These are phyloP conservation scores for Scaptomyza cyrtandrae DNA, from an alignment of 2,888 invertebrate species.

Conservation along the genomic window DNA sequence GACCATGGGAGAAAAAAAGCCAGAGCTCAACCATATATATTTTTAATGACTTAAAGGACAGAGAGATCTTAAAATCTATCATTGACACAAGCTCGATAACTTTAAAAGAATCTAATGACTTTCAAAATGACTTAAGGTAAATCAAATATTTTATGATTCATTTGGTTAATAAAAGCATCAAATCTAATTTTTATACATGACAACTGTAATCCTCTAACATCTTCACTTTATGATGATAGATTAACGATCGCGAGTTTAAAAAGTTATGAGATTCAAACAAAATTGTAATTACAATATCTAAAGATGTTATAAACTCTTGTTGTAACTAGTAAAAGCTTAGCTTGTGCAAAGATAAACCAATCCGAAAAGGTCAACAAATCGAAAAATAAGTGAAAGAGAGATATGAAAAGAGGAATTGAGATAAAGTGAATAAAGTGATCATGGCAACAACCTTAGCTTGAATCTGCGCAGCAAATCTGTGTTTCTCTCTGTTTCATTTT, in stretches of 20 bases:
- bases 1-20: conserved; percentile 7
- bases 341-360: conserved; percentile 1
- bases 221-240: not conserved
- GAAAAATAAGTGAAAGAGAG: not conserved
- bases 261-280: not conserved
- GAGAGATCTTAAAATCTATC: too few species aligned
- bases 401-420: not conserved
- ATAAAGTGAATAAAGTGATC: conserved; percentile 35
- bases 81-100: too few species aligned
- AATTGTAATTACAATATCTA: not conserved
- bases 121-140: too few species aligned
- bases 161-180: too few species aligned
- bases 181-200: not conserved
- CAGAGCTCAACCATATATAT: too few species aligned
- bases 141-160: too few species aligned
- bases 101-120: too few species aligned
- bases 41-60: too few species aligned
- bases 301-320: not conserved
- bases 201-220: not conserved
- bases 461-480: conserved; percentile 35
- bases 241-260: not conserved
- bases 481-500: conserved; percentile 1
- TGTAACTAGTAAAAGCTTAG: not conserved
- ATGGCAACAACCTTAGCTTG: conserved; percentile 41
- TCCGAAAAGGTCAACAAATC: conserved; percentile 1